Conservation (phyloP, 1,140 invertebrate species). For the Mamestra configurata region DNA sequence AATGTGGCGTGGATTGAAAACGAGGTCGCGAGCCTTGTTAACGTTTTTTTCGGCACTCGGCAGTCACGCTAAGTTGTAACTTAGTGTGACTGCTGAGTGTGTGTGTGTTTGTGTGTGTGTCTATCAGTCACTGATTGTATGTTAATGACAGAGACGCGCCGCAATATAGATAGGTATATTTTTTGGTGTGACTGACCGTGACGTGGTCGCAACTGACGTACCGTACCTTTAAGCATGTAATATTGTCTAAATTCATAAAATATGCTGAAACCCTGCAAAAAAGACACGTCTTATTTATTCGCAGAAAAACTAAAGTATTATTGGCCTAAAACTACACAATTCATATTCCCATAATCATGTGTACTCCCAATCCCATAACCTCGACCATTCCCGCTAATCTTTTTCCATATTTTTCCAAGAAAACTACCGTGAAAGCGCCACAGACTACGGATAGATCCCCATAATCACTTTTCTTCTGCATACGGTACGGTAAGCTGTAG, state of each 20-base stretch:
- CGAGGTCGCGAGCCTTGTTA: conserved; percentile 52
- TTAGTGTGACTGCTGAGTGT: too few species aligned
- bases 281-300: too few species aligned
- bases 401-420: conserved; percentile 23
- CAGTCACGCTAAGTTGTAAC: too few species aligned
- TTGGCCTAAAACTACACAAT: not conserved
- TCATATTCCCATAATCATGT: not conserved
- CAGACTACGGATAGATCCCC: conserved; percentile 39
- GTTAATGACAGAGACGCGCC: too few species aligned
- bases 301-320: not conserved
- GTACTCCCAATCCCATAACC: conserved; percentile 35
- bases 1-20: conserved; percentile 59
- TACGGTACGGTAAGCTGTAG: conserved; percentile 40
- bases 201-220: too few species aligned
- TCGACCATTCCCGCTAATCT: conserved; percentile 8
- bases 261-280: too few species aligned
- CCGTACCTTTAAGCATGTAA: too few species aligned
- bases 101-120: too few species aligned
- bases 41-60: conserved; percentile 53
- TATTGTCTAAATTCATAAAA: too few species aligned
- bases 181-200: too few species aligned
- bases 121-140: not conserved
- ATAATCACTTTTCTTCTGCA: conserved; percentile 37
- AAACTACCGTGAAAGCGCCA: conserved; percentile 25
- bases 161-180: too few species aligned